Conservation (phyloP, 92 coral and sea anemone species). For the Pocillopora meandrina region DNA sequence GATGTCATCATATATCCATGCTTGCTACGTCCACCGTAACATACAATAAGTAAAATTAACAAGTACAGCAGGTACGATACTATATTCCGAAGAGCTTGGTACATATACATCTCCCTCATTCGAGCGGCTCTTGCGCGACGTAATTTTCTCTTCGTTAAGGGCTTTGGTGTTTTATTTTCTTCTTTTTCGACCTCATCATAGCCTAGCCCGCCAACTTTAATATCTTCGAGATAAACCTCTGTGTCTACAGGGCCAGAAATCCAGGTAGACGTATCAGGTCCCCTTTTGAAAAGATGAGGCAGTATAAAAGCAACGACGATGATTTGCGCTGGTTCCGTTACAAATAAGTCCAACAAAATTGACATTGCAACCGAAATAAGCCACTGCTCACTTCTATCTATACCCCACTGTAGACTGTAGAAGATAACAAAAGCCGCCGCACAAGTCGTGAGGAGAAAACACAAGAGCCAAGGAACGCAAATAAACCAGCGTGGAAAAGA, state of each 20-base stretch:
- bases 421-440: slow-evolving; percentile 55
- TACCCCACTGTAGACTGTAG: slow-evolving; percentile 62
- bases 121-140: slow-evolving; percentile 36
- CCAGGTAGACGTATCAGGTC: background rate
- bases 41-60: slow-evolving; percentile 37
- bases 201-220: background rate
- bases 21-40: slow-evolving; percentile 48
- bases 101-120: slow-evolving; percentile 34
- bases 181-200: background rate
- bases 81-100: slow-evolving; percentile 32
- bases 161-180: slow-evolving; percentile 29
- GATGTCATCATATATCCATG: slow-evolving; percentile 40
- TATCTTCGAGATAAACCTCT: background rate
- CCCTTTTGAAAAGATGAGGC: slow-evolving; percentile 9
- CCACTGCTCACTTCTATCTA: slow-evolving; percentile 53
- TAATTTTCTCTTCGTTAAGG: slow-evolving; percentile 48
- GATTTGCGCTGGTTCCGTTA: slow-evolving; percentile 41
- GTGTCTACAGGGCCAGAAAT: background rate
- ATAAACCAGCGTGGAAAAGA: slow-evolving; percentile 47
- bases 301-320: slow-evolving; percentile 29
- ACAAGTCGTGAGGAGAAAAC: slow-evolving; percentile 23
- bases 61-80: slow-evolving; percentile 46
- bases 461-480: slow-evolving; percentile 45
- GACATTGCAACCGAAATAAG: slow-evolving; percentile 52
- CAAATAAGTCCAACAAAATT: slow-evolving; percentile 45